phyloP scores from a whole-genome alignment of 2,797 vertebrate species.

The Chelonia mydas region DNA sequence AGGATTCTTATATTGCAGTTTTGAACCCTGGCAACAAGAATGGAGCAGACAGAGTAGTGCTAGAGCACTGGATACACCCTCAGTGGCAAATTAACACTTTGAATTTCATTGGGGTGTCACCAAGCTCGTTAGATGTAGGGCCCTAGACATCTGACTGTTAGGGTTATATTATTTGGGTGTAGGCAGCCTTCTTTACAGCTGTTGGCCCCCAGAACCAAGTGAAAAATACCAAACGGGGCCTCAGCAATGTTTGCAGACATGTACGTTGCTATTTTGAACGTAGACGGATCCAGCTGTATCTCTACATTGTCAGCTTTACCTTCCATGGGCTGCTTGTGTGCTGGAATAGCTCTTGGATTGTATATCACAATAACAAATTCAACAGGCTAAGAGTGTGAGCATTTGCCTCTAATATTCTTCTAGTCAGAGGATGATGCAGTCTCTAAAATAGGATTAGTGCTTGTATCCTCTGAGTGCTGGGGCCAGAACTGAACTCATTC shows the following conservation, averaged over 20 bases:
- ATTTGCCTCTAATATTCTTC: neutral
- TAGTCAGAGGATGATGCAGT: neutral
- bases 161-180: neutral
- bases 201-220: neutral
- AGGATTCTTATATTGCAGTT: neutral
- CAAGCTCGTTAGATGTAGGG: neutral
- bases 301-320: neutral
- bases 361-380: neutral
- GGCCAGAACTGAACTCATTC: neutral
- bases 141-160: neutral
- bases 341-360: neutral
- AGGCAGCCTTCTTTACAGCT: neutral
- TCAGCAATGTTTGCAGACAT: neutral
- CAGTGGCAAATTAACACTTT: neutral
- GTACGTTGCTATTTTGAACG: neutral
- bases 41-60: neutral
- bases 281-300: neutral
- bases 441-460: neutral
- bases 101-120: neutral
- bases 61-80: neutral
- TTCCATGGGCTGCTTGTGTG: neutral
- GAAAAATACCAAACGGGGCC: neutral
- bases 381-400: neutral
- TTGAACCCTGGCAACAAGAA: neutral
- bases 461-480: neutral